phyloP scores from a whole-genome alignment of 92 coral and sea anemone genomes.

The Parazoanthus darwini region DNA sequence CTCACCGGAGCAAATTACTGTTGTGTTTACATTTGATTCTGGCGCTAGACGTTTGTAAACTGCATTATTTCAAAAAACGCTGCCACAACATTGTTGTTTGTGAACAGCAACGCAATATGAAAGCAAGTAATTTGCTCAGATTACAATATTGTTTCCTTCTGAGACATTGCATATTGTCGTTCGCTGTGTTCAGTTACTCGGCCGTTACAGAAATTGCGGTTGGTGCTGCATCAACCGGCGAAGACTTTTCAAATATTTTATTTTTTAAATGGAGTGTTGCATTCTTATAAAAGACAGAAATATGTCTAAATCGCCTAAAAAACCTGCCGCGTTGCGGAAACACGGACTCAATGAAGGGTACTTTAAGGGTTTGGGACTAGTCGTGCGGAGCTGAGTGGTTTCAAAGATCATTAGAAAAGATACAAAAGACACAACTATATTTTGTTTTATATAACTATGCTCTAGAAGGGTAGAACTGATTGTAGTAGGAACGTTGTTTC shows the following conservation, averaged over 20 bases:
- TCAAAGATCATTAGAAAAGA: slow-evolving; percentile 10
- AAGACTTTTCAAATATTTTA: slow-evolving; percentile 4
- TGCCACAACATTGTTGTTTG: slow-evolving; percentile 4
- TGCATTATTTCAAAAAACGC: neutral
- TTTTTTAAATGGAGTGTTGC: neutral
- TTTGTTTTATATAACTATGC: neutral
- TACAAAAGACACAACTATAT: slow-evolving; percentile 15
- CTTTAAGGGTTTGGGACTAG: neutral
- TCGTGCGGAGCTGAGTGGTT: neutral
- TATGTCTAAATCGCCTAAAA: slow-evolving; percentile 2
- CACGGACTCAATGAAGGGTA: slow-evolving; percentile 4
- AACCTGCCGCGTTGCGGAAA: slow-evolving; percentile 1
- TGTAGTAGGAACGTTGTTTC: slow-evolving; percentile 2
- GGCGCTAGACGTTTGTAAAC: slow-evolving; percentile 3
- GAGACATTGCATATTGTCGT: neutral
- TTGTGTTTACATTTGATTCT: slow-evolving; percentile 5
- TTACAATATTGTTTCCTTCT: neutral
- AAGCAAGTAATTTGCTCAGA: neutral
- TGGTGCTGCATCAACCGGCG: slow-evolving; percentile 17
- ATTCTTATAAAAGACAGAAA: neutral
- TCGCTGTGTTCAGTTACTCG: neutral
- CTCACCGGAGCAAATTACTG: neutral
- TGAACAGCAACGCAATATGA: neutral
- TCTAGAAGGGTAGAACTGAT: slow-evolving; percentile 5
- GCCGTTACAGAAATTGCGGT: neutral